Conservation (phyloP, 2,113 vertebrate genomes). For the Theropithecus gelada region DNA sequence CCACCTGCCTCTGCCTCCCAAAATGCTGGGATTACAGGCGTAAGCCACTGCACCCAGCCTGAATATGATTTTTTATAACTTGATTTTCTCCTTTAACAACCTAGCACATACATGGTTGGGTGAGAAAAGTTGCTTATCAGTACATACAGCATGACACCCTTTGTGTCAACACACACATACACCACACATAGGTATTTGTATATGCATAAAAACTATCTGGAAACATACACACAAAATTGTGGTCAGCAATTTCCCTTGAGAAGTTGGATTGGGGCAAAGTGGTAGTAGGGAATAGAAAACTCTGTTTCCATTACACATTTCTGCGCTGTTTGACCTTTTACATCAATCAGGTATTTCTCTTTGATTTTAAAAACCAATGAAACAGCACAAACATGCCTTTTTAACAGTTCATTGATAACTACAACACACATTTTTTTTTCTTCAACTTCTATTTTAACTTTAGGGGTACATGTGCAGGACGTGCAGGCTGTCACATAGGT, state of each 20-base stretch:
- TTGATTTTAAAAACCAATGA: not conserved
- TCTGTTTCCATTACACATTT: accelerated
- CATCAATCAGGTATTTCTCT: not conserved
- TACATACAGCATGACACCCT: not conserved
- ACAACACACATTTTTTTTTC: too few relatives aligned
- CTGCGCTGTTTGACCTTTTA: not conserved
- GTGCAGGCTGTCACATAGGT: too few relatives aligned
- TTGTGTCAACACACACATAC: not conserved
- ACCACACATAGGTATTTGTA: not conserved
- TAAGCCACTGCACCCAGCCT: accelerated
- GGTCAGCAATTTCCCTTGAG: not conserved
- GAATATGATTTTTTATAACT: not conserved
- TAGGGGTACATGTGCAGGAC: too few relatives aligned
- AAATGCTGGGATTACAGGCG: too few relatives aligned
- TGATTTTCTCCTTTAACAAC: constrained; percentile 35
- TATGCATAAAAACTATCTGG: not conserved
- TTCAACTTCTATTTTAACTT: too few relatives aligned
- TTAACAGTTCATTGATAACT: not conserved
- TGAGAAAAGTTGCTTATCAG: not conserved
- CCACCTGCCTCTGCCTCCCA: too few relatives aligned
- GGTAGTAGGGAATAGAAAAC: accelerated
- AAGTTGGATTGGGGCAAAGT: accelerated
- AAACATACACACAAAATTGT: not conserved
- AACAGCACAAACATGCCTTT: not conserved
- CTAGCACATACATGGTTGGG: not conserved